Evolutionary conservation across 2,113 vertebrate species (phyloP).

Genomic region (Cranoglanis bouderius): DNA sequence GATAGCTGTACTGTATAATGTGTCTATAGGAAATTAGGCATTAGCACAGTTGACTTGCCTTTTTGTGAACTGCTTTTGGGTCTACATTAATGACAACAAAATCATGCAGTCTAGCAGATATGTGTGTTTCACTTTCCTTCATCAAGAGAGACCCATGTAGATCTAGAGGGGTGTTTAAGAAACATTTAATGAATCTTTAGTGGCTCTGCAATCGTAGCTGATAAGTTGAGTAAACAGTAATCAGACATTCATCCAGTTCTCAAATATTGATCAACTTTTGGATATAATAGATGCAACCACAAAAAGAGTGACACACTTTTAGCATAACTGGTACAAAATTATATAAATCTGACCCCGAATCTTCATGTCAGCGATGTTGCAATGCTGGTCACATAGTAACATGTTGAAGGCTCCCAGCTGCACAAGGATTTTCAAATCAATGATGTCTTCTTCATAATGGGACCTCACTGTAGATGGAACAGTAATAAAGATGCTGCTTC

Average conservation of each 20-base stretch:
- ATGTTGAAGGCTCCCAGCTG: conserved; percentile 84
- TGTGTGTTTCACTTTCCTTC: conserved; percentile 76
- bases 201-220: not conserved
- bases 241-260: not conserved
- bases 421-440: conserved; percentile 82
- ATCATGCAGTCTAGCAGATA: conserved; percentile 85
- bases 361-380: conserved; percentile 86
- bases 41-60: conserved; percentile 71
- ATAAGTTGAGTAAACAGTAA: not conserved
- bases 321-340: not conserved
- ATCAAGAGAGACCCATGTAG: conserved; percentile 80
- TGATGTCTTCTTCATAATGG: conserved; percentile 64
- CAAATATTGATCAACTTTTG: not conserved
- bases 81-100: conserved; percentile 85
- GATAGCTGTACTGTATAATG: not conserved
- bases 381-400: conserved; percentile 82
- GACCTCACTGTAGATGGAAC: conserved; percentile 64
- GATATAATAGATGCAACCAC: not conserved
- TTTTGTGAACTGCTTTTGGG: conserved; percentile 83
- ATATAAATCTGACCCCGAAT: conserved; percentile 78
- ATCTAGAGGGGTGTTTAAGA: conserved; percentile 69
- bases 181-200: not conserved
- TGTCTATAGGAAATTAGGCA: not conserved
- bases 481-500: conserved; percentile 11
- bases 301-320: not conserved